Evolutionary conservation across 2,113 vertebrate genomes (phyloP), one percentile per base, ranked within the genome.

Genomic region (Cnemophilus loriae): DNA sequence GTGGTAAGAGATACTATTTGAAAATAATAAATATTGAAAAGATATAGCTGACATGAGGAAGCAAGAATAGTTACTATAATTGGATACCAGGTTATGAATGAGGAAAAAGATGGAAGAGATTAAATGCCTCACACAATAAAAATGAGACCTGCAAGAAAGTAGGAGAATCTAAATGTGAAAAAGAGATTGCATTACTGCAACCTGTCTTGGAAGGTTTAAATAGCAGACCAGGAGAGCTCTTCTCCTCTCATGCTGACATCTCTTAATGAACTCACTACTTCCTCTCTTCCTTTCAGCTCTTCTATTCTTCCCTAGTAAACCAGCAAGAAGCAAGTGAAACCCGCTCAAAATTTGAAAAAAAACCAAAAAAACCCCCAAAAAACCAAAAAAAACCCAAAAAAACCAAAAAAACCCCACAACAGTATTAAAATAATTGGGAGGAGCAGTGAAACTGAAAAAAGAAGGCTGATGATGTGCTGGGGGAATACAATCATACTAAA

Each of bases 21-120:
- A 87, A 96, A 97, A 95, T 92, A 75, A 96, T 96, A 96, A 96
- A 96, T 95, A 90, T 87, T 84, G 83, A 96, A 93, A 94, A 94
- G 71, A 96, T 90, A 90, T 55, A 83, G 60, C 59, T 94, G 92
- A 85, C 56, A 83, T 33, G 76, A 93, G 74, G 89, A 96, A 94
- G 88, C 67, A 94, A 94, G 92, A 97, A 96, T 94, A 95, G 95
- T 93, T 91, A 92, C 86, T 84, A 57, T 97, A 96, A 96, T 95
- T 95, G 93, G 89, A 95, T 93, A 87, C 39, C n/a, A 86, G 60
- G 64, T 95, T 91, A 90, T 86, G 92, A 96, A 94, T 95, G 84
- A 90, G 30, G 33, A 87, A 91, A 97, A 74, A 90, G 88, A 96
- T 94, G n/a, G 90, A 91, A 94, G 55, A 96, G 85, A 96, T 96